Conservation (phyloP, 2,113 vertebrate genomes). For the Bufo gargarizans region DNA sequence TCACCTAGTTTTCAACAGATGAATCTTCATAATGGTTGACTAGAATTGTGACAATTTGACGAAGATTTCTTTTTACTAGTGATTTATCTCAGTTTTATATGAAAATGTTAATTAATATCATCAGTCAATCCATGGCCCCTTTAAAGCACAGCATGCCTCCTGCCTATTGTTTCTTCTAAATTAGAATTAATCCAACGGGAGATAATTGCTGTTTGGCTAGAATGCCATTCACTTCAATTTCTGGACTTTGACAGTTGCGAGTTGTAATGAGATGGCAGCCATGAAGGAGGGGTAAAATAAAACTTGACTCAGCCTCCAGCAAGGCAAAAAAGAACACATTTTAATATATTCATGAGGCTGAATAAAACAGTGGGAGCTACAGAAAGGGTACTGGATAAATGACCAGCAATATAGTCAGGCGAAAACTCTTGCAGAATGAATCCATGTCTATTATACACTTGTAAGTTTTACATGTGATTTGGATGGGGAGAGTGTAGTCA, state of each 20-base stretch:
- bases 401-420: constrained; percentile 11
- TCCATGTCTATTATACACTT: not conserved
- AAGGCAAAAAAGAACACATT: constrained; percentile 53
- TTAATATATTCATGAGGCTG: constrained; percentile 53
- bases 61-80: not conserved
- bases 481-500: constrained; percentile 7
- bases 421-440: not conserved
- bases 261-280: constrained; percentile 49
- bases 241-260: constrained; percentile 45
- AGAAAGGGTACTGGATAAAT: not conserved
- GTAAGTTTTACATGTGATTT: not conserved
- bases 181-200: constrained; percentile 35
- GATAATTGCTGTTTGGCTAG: constrained; percentile 42
- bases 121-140: not conserved
- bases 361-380: constrained; percentile 13
- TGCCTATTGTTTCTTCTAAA: constrained; percentile 6
- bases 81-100: not conserved
- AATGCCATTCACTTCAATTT: constrained; percentile 39
- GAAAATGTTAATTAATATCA: not conserved
- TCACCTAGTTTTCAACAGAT: not conserved
- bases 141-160: not conserved
- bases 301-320: constrained; percentile 46
- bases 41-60: not conserved
- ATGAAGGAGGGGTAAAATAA: constrained; percentile 40
- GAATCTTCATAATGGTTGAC: not conserved